Conservation (phyloP, 1,140 invertebrate genomes). For the Penaeus indicus region DNA sequence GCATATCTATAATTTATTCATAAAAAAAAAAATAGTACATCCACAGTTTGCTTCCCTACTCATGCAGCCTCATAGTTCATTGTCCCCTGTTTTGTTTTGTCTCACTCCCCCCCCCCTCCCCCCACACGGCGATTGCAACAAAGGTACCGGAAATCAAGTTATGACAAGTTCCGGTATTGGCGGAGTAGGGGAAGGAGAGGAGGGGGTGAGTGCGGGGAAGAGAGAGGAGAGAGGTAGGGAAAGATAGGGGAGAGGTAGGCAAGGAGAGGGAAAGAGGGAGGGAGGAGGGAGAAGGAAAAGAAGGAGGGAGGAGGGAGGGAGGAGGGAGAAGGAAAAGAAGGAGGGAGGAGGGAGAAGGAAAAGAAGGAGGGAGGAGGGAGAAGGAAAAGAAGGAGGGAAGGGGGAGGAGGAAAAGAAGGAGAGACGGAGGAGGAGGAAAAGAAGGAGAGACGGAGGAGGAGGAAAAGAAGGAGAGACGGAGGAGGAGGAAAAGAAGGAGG, state of each 20-base stretch:
- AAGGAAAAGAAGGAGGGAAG: neutral
- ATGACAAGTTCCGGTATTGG: neutral
- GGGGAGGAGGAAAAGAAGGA: neutral
- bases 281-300: neutral
- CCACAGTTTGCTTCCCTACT: neutral
- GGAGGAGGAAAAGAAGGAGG: too few species aligned
- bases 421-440: neutral
- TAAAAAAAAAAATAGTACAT: too few species aligned
- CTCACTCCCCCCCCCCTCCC: too few species aligned
- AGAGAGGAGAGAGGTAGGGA: neutral
- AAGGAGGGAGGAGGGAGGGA: neutral
- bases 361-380: too few species aligned
- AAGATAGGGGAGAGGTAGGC: neutral
- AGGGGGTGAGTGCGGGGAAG: neutral
- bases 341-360: neutral
- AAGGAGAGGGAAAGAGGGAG: neutral
- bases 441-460: neutral
- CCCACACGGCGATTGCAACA: neutral
- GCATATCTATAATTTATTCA: neutral
- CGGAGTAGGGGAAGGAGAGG: neutral
- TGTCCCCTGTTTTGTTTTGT: too few species aligned
- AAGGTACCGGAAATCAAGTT: slow-evolving; percentile 8
- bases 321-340: neutral
- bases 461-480: too few species aligned
- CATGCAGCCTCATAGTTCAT: neutral